Base-by-base conservation (phyloP, 2,797 vertebrate genomes). In the Enteromius argenteus region DNA sequence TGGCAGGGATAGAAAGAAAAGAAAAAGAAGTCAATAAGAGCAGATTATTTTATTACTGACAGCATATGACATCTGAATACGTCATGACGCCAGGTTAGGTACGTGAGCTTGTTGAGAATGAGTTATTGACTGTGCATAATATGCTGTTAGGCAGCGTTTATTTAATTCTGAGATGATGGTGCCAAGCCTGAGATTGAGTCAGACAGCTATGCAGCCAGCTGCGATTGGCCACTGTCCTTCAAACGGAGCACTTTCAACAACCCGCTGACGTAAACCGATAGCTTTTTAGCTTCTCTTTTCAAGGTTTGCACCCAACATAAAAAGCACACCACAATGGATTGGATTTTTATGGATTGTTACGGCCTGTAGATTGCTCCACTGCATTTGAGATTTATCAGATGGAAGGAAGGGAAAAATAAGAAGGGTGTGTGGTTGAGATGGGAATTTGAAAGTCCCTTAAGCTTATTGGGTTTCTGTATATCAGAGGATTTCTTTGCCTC, bases 401-500 rank as follows among this genome's bases (percentile, higher is more conserved):
- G 19, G 35, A 53, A 68, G 60, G 27, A 37, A 58, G 15, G 23
- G 75, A 35, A 56, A 56, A 69, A 67, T 44, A 67, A 84, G 74
- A 77, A 13, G 35, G 27, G 64, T 77, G 53, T 83, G 73, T 69
- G 64, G 62, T 53, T 56, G 14, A 66, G 53, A 86, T 74, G 64
- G 42, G 66, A 69, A 77, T 49, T 67, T 76, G 42, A 74, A 72
- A 85, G 73, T 68, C 80, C 74, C 76, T 83, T 81, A 88, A 86
- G 89, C 87, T 94, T 91, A 94, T 94, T 94, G 94, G 89, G 81
- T 93, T 93, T 91, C 88, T 93, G 75, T 87, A 85, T 87, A 89
- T 84, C 81, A 74, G 90, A 90, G 84, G 90, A 92, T 92, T 91
- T 89, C 84, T 90, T 91, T 90, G 86, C 73, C 89, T 90, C 86